Base-by-base conservation (phyloP, 2,888 invertebrate genomes). In the Heteromurus nitidus region DNA sequence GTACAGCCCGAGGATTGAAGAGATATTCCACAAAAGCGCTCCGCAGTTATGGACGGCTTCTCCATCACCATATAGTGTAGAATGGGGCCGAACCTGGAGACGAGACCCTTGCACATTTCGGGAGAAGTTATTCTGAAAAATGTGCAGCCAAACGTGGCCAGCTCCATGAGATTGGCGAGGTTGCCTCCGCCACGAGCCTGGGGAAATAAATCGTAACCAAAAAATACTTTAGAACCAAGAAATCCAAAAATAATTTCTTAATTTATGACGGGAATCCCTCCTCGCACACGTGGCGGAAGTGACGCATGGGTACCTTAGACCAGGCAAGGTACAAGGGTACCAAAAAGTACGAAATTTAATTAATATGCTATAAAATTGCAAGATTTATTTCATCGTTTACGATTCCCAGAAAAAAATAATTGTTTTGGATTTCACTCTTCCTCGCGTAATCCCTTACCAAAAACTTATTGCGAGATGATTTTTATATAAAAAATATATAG, bases 1-100 rank as follows among this genome's bases (percentile, higher is more conserved):
- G 80, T 82, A 55, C 87, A 87, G 13, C 87, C 86, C 22, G 82
- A 83, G 11, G 83, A 80, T 62, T 87, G 87, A 1, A 86, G 76
- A 1, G 82, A 80, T 26, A 87, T 85, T 26, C 84, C 85, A 60
- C 87, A 87, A 82, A 87, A 87, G n/a, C 80, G 79, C 11, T 84
- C 85, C 13, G 84, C 84, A 20, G 86, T 85, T 36, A 87, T 60
- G 0, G 85, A 73, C 2, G 76, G 73, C 36, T 82, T 79, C 20
- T 84, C 62, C 72, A 77, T 80, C 0, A 84, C 83, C 81, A 87
- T 87, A 68, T 82, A 87, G 20, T 85, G 77, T 3, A 87, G 67
- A n/a, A 84, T 84, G 1, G 87, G 87, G 0, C 84, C 87, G 73
- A 86, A 87, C n/a, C 85, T 76, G n/a, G 73, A 58, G 1, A 87